phyloP scores from a whole-genome alignment of 2,113 vertebrate genomes.

The Mus pahari region DNA sequence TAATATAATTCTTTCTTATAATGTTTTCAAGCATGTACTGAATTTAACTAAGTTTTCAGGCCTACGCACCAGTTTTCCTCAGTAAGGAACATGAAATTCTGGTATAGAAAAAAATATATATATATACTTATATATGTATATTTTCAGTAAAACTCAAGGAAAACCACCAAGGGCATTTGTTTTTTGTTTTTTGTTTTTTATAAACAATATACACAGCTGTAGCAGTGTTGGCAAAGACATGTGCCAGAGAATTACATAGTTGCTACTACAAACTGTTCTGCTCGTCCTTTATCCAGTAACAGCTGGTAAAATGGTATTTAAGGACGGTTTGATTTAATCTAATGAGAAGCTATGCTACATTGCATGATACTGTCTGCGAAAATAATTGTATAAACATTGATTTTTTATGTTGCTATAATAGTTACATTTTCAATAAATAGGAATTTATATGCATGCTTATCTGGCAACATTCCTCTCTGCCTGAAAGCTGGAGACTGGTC shows the following conservation, averaged over 20 bases:
- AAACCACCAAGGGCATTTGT: conserved; percentile 75
- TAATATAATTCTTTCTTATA: not conserved
- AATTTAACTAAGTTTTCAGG: conserved; percentile 60
- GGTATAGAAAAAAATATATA: conserved; percentile 22
- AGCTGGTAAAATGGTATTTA: conserved; percentile 91
- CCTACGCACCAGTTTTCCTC: conserved; percentile 40
- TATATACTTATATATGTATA: too few relatives aligned
- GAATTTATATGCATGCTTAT: conserved; percentile 87
- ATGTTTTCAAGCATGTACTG: not conserved
- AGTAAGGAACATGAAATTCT: conserved; percentile 58
- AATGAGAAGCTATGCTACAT: conserved; percentile 86
- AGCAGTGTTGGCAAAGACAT: conserved; percentile 82
- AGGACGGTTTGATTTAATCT: conserved; percentile 89
- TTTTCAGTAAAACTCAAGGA: conserved; percentile 82
- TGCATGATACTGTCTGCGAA: conserved; percentile 85
- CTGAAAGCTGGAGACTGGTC: conserved; percentile 69
- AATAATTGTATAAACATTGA: conserved; percentile 90
- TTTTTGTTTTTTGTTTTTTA: too few relatives aligned
- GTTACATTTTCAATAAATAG: conserved; percentile 87
- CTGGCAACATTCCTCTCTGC: conserved; percentile 77
- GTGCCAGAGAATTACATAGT: conserved; percentile 82
- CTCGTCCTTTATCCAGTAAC: conserved; percentile 86
- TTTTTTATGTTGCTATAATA: conserved; percentile 89
- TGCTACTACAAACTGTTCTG: conserved; percentile 82
- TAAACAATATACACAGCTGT: conserved; percentile 82